Evolutionary conservation across 2,888 invertebrate species (phyloP).

Genomic region (Pardosa pseudoannulata): DNA sequence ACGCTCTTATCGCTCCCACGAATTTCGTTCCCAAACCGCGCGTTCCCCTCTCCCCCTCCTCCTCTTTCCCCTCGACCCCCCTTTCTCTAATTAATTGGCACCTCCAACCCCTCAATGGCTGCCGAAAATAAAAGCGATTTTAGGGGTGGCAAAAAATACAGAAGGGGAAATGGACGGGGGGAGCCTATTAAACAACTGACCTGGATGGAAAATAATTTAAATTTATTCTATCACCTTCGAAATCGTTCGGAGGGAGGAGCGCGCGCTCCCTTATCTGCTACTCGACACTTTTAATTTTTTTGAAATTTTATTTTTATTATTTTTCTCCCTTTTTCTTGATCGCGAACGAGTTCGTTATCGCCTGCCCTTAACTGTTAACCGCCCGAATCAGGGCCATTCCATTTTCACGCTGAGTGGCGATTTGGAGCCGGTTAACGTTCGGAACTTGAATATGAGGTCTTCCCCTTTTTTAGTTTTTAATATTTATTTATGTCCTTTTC

Average conservation of each 20-base stretch:
- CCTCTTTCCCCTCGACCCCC: too few species aligned
- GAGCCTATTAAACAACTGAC: slow-evolving; percentile 36
- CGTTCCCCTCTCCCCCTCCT: too few species aligned
- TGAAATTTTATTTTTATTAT: too few species aligned
- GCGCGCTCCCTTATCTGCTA: too few species aligned
- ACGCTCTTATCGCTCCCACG: too few species aligned
- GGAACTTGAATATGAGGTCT: slow-evolving; percentile 35
- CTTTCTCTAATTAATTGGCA: neutral
- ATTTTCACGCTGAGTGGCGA: slow-evolving; percentile 36
- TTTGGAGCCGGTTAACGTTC: too few species aligned
- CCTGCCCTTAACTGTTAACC: slow-evolving; percentile 32
- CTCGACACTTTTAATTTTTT: too few species aligned
- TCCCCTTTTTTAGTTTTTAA: slow-evolving; percentile 4
- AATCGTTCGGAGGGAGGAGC: slow-evolving; percentile 31
- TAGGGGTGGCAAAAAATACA: neutral
- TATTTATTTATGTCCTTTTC: neutral
- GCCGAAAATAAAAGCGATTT: too few species aligned
- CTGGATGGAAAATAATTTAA: slow-evolving; percentile 57
- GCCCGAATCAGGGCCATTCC: slow-evolving; percentile 47
- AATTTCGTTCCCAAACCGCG: too few species aligned
- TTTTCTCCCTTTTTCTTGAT: too few species aligned
- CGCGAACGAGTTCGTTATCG: slow-evolving; percentile 53
- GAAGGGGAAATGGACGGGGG: too few species aligned
- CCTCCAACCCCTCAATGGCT: neutral
- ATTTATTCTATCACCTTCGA: slow-evolving; percentile 61